A percentile compares a stretch with the other conserved stretches of the same genome.
phyloP scores from a whole-genome alignment of 2,797 vertebrate genomes.

The Nothura maculosa region DNA sequence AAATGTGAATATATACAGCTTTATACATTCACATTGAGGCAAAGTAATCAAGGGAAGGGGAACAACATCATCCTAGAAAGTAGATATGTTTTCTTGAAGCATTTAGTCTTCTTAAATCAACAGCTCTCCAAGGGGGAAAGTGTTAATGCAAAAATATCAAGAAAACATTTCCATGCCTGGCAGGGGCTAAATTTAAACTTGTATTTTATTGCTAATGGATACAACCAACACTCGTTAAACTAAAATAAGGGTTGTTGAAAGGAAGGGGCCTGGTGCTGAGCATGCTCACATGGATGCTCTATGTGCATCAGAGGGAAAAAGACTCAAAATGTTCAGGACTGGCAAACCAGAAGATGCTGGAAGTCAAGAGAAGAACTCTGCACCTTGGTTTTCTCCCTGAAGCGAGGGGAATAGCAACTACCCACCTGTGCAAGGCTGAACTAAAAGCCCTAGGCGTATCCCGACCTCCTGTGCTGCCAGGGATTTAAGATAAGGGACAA shows the following conservation, averaged over 20 bases:
- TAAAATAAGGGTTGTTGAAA: neutral
- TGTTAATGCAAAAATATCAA: neutral
- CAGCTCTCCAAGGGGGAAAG: neutral
- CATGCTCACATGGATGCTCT: neutral
- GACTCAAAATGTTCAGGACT: neutral
- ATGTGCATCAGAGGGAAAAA: neutral
- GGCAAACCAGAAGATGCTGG: neutral
- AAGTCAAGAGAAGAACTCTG: neutral
- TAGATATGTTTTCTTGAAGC: constrained; percentile 7
- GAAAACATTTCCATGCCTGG: constrained; percentile 45
- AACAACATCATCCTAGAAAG: neutral
- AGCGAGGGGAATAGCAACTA: neutral
- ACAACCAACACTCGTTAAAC: constrained; percentile 6
- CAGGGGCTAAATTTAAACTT: constrained; percentile 23
- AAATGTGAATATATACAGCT: constrained; percentile 36
- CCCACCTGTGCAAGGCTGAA: fast-evolving
- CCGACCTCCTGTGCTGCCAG: neutral
- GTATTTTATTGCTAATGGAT: constrained; percentile 4
- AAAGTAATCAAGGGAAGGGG: constrained; percentile 4
- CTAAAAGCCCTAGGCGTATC: neutral
- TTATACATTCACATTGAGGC: constrained; percentile 41
- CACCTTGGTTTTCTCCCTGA: neutral
- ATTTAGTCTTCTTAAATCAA: neutral
- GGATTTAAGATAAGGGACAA: neutral
- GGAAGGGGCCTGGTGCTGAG: neutral